A percentile compares a stretch with the other conserved stretches of the same genome.
phyloP scores from a whole-genome alignment of 2,888 invertebrate genomes.

The Zele albiditarsus region DNA sequence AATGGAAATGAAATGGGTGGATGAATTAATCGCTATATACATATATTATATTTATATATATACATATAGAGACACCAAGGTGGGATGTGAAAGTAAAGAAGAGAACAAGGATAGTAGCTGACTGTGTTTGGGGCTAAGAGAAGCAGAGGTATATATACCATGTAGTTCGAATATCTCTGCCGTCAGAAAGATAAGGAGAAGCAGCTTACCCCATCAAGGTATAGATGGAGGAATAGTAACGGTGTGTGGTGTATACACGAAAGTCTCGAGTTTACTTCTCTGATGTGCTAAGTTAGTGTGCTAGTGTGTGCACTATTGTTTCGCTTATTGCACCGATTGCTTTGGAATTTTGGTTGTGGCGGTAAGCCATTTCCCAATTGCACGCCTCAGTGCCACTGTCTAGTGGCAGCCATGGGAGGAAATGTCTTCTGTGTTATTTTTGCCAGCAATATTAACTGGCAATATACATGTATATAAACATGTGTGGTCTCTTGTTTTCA shows the following conservation, averaged over 20 bases:
- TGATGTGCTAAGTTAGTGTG: slow-evolving; percentile 45
- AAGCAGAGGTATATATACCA: not conserved
- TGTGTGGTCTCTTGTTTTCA: too few relatives aligned
- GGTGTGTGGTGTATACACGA: not conserved
- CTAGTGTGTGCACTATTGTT: slow-evolving; percentile 60
- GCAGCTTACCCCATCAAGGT: slow-evolving; percentile 1
- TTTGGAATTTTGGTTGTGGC: slow-evolving; percentile 53
- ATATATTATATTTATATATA: not conserved
- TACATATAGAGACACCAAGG: slow-evolving; percentile 7
- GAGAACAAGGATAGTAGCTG: slow-evolving; percentile 7
- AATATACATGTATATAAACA: too few relatives aligned
- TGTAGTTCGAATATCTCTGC: slow-evolving; percentile 31
- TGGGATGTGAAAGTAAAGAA: slow-evolving; percentile 24
- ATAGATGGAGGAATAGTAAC: not conserved
- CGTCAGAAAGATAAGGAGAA: not conserved
- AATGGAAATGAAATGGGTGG: slow-evolving; percentile 23
- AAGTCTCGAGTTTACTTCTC: not conserved
- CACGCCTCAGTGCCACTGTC: not conserved
- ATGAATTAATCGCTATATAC: slow-evolving; percentile 29
- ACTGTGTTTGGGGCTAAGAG: too few relatives aligned
- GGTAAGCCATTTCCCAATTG: slow-evolving; percentile 9
- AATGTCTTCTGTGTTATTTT: not conserved
- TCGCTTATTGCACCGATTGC: slow-evolving; percentile 61
- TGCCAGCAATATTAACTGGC: too few relatives aligned
- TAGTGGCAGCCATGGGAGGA: not conserved